Conservation (phyloP, 1,140 invertebrate genomes). For the Plectrocnemia conspersa region DNA sequence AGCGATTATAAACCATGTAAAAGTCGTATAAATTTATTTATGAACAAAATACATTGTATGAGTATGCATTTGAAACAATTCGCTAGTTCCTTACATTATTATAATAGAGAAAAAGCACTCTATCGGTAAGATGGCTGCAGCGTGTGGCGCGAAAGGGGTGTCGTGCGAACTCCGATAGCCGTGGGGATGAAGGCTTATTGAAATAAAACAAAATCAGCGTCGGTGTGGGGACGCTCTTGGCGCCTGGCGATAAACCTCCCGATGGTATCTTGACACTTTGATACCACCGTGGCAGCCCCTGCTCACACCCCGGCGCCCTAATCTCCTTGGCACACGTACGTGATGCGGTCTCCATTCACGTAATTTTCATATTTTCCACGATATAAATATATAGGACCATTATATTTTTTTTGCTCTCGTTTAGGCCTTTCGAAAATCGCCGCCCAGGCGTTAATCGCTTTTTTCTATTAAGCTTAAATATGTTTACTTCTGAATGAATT, state of each 20-base stretch:
- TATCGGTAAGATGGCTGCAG: constrained; percentile 3
- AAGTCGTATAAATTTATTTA: too few relatives aligned
- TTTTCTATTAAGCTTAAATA: too few relatives aligned
- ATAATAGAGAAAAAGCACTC: too few relatives aligned
- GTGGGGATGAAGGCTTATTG: constrained; percentile 29
- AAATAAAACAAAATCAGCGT: constrained; percentile 35
- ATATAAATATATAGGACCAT: constrained; percentile 1
- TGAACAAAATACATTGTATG: too few relatives aligned
- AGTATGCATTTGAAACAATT: too few relatives aligned
- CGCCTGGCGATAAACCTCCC: constrained; percentile 24
- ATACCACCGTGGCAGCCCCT: constrained; percentile 20
- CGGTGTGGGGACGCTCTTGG: constrained; percentile 26
- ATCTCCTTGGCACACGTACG: background rate
- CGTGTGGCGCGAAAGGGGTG: background rate
- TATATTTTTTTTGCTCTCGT: too few relatives aligned
- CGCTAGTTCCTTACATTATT: too few relatives aligned
- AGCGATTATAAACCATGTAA: too few relatives aligned
- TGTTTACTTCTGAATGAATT: too few relatives aligned
- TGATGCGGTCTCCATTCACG: background rate
- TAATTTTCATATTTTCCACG: background rate
- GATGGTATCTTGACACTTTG: constrained; percentile 18
- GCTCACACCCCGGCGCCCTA: background rate
- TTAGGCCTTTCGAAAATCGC: too few relatives aligned
- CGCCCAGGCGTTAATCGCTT: too few relatives aligned
- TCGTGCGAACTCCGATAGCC: constrained; percentile 1